Evolutionary conservation across 2,888 invertebrate species (phyloP).

Genomic region (Odontothrips loti): DNA sequence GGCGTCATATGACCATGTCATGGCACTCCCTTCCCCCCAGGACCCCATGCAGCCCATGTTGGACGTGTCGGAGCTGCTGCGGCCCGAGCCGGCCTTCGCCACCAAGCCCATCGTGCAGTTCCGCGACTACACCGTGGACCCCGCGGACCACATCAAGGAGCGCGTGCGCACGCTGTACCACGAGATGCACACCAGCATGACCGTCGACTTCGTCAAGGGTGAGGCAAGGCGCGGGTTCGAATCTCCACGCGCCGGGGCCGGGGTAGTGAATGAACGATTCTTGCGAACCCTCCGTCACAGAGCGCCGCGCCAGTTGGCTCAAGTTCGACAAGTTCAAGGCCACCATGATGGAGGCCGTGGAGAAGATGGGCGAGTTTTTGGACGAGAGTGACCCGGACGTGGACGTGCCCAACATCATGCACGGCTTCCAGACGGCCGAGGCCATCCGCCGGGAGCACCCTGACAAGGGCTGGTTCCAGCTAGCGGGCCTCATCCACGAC

Average conservation of each 20-base stretch:
- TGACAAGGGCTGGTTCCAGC: constrained; percentile 87
- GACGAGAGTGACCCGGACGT: constrained; percentile 97
- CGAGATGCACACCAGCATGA: constrained; percentile 84
- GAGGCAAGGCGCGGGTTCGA: constrained; percentile 38
- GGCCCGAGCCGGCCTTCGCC: constrained; percentile 70
- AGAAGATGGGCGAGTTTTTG: constrained; percentile 79
- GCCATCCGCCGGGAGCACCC: constrained; percentile 79
- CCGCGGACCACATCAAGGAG: constrained; percentile 68
- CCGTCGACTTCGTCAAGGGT: constrained; percentile 80
- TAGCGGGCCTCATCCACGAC: constrained; percentile 92
- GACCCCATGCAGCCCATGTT: constrained; percentile 43
- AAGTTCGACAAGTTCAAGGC: constrained; percentile 78
- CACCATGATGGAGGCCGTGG: constrained; percentile 78
- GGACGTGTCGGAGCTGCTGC: constrained; percentile 71
- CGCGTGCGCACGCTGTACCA: constrained; percentile 80
- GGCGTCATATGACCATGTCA: neutral
- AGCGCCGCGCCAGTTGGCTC: constrained; percentile 59
- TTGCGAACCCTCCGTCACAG: neutral
- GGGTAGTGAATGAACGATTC: neutral
- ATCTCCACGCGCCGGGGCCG: no score
- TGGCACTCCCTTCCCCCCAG: neutral
- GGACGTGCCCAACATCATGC: constrained; percentile 87
- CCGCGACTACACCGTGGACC: constrained; percentile 72
- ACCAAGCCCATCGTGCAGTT: constrained; percentile 71
- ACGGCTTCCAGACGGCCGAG: constrained; percentile 96